Base-by-base conservation (phyloP, 1,140 invertebrate species). In the Scaptomyza graminum region DNA sequence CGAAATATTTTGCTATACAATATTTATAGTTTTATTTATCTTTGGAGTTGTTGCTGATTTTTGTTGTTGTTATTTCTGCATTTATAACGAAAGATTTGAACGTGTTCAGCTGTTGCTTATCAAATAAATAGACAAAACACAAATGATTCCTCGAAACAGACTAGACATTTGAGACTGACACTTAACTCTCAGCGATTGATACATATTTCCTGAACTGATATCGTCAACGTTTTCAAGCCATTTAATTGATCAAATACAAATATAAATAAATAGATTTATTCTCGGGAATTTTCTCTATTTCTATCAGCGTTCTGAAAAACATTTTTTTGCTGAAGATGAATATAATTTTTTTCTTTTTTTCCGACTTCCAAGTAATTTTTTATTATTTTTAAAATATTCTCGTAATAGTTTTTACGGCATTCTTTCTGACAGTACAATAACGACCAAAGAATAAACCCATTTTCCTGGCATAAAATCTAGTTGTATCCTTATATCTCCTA, bases 81-180 rank as follows among this genome's bases (percentile, higher is more conserved):
- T 16, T 70, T 55, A 70, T 50, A 67, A 62, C 51, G 37, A 61
- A 43, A 47, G 54, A 71, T 74, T 62, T 76, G 57, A 34, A 62
- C 62, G 68, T 47, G 69, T 39, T 55, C 67, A 69, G 47, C 79
- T 63, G 68, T 63, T 68, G 74, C 22, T 43, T 61, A 61, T 67
- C 51, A 46, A 77, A 70, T 70, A 76, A 67, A 68, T 77, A 68
- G 62, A 71, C 68, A 72, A 25, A 64, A 49, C 31, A 47, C 62
- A 37, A 34, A 28, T 37, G 64, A 62, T 67, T 54, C 43, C 28
- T 37, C 49, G 64, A 72, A 47, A 15, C 28, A 52, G 56, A 70
- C 51, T 52, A 70, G 71, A 74, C 59, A 54, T 63, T 68, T 50
- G 18, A 70, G 18, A 44, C 37, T 77, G 74, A 77, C 55, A 62